These are phyloP conservation scores for Halcyon badia DNA, from an alignment of 2,797 vertebrate genomes.

Conservation along the genomic window DNA sequence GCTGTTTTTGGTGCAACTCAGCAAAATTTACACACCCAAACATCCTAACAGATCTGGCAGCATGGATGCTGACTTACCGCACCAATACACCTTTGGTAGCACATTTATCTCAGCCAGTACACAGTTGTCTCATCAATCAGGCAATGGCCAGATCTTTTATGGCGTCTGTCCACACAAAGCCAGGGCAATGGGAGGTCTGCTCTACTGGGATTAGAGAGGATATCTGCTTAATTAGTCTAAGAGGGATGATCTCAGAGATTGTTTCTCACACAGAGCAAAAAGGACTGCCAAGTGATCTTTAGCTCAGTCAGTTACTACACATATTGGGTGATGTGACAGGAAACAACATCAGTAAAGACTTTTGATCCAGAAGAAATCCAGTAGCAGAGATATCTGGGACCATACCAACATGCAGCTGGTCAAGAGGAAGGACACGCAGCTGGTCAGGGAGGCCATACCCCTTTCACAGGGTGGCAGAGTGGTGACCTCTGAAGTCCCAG, in stretches of 20 bases:
- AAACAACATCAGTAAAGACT: background rate
- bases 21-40: background rate
- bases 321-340: accelerated
- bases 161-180: background rate
- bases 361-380: background rate
- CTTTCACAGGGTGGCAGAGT: background rate
- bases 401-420: no score
- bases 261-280: background rate
- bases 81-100: background rate
- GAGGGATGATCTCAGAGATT: slow-evolving; percentile 25
- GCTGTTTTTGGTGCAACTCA: background rate
- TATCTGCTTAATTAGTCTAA: slow-evolving; percentile 42
- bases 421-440: background rate
- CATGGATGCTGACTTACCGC: background rate
- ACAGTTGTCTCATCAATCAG: background rate
- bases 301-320: background rate
- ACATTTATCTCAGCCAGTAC: background rate
- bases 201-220: slow-evolving; percentile 26
- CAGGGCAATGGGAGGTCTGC: background rate
- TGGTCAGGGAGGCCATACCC: background rate
- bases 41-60: background rate
- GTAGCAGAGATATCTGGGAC: background rate
- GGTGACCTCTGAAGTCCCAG: background rate
- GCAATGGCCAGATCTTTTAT: background rate
- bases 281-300: background rate